Percentiles rank a stretch among this genome's conserved stretches.
These are phyloP conservation scores for Sitta carolinensis DNA, from an alignment of 2,797 vertebrate species.

Conservation along the genomic window DNA sequence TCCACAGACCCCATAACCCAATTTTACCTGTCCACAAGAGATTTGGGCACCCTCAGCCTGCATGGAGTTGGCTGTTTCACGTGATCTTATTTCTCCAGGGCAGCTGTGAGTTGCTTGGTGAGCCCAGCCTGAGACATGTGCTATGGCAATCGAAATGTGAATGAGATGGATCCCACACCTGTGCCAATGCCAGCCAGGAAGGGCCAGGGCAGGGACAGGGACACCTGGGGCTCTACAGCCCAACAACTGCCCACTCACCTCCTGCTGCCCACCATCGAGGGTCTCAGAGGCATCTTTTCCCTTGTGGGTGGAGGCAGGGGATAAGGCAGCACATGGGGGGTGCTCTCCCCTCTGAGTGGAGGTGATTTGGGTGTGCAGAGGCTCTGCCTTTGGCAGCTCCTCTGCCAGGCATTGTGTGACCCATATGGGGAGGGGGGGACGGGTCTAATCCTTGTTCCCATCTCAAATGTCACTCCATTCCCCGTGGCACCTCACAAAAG, in stretches of 20 bases:
- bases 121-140: rapidly evolving
- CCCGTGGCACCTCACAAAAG: neutral
- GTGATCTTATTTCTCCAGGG: neutral
- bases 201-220: neutral
- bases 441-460: neutral
- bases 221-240: neutral
- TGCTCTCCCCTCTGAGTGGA: neutral
- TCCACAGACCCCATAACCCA: rapidly evolving
- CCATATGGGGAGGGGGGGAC: rapidly evolving
- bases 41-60: neutral
- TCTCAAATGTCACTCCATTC: neutral
- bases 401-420: rapidly evolving
- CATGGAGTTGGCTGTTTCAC: neutral
- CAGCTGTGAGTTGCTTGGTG: neutral
- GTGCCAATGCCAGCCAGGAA: rapidly evolving
- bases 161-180: neutral
- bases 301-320: neutral
- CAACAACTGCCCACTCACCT: rapidly evolving
- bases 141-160: rapidly evolving
- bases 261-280: neutral
- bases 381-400: neutral
- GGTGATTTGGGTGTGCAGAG: rapidly evolving
- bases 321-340: neutral
- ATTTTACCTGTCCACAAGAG: neutral
- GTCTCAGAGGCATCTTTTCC: neutral